Conservation (phyloP, 2,113 vertebrate species). For the Deroptyus accipitrinus region DNA sequence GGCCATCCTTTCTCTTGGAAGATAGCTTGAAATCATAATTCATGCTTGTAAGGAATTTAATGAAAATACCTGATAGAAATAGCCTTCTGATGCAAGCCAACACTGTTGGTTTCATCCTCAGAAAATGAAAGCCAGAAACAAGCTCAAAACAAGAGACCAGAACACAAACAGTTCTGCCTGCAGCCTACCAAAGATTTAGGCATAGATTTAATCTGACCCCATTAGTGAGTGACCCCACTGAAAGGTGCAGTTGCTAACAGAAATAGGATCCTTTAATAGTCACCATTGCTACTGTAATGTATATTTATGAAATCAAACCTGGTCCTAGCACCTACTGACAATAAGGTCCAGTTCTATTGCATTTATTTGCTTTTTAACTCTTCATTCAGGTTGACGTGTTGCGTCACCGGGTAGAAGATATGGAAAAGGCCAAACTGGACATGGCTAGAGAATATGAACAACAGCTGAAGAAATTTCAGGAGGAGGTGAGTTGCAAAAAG, state of each 20-base stretch:
- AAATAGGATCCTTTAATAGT: background rate
- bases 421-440: slow-evolving; percentile 78
- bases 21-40: background rate
- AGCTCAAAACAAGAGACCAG: background rate
- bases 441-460: slow-evolving; percentile 84
- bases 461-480: slow-evolving; percentile 83
- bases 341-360: background rate
- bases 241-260: background rate
- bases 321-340: background rate
- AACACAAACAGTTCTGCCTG: background rate
- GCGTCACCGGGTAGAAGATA: slow-evolving; percentile 77
- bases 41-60: background rate
- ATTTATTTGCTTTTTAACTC: background rate
- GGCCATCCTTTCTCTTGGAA: background rate
- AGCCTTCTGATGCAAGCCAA: background rate
- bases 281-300: background rate
- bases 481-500: slow-evolving; percentile 79
- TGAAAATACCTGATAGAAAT: background rate
- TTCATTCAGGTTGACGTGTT: slow-evolving; percentile 77
- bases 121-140: background rate
- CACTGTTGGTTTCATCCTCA: background rate
- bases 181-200: background rate
- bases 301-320: background rate
- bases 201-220: background rate
- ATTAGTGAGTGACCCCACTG: background rate